Evolutionary conservation across 1,140 invertebrate genomes (phyloP).

Genomic region (Grapholita molesta): DNA sequence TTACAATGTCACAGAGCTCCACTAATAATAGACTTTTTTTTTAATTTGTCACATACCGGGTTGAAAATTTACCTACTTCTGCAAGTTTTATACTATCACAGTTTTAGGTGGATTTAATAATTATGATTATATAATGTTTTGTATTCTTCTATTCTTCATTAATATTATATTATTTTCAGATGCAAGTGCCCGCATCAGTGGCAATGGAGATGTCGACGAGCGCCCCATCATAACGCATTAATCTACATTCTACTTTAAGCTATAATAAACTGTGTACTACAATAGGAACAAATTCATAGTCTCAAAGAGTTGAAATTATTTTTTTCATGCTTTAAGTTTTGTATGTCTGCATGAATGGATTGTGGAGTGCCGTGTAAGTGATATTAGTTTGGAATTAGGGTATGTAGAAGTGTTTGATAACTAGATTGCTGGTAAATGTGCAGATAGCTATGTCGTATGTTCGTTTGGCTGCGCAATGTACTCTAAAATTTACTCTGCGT

Average conservation of each 20-base stretch:
- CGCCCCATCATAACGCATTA: conserved; percentile 66
- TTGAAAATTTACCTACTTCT: no score
- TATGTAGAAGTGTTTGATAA: background rate
- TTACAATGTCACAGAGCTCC: no score
- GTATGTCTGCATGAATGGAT: conserved; percentile 45
- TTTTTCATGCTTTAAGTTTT: conserved; percentile 73
- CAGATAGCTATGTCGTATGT: background rate
- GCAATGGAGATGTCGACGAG: conserved; percentile 53
- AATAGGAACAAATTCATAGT: conserved; percentile 72
- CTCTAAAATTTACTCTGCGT: background rate
- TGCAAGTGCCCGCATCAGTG: conserved; percentile 50
- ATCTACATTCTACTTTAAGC: conserved; percentile 45
- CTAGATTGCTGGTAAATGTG: conserved; percentile 16
- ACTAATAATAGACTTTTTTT: no score
- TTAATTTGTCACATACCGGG: no score
- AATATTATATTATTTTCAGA: conserved; percentile 35
- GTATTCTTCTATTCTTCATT: background rate
- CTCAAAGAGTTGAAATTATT: conserved; percentile 52
- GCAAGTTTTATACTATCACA: no score
- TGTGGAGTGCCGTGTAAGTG: conserved; percentile 22
- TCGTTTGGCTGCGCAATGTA: background rate
- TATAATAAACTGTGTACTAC: conserved; percentile 56
- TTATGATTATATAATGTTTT: no score
- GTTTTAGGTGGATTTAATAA: no score
- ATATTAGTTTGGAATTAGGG: conserved; percentile 10